Percentiles rank a stretch among this genome's conserved stretches.
These are phyloP conservation scores for Macroglossus sobrinus DNA, from an alignment of 2,113 vertebrate species.

Conservation along the genomic window DNA sequence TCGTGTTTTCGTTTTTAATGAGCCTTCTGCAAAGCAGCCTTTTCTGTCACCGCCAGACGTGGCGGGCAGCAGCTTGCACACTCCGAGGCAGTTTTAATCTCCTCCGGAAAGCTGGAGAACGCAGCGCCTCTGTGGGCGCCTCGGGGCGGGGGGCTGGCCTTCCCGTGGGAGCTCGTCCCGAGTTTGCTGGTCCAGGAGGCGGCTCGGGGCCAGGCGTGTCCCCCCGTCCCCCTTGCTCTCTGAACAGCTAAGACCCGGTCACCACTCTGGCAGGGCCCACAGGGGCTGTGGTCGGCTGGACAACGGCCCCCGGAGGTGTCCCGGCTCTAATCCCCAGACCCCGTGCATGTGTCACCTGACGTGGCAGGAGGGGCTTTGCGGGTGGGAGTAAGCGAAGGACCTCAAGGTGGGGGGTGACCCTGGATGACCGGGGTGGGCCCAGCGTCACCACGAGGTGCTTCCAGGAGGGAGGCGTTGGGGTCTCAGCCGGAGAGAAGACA, in stretches of 20 bases:
- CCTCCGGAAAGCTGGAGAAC: slow-evolving; percentile 45
- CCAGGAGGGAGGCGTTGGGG: not conserved
- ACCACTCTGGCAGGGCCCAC: not conserved
- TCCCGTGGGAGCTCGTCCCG: not conserved
- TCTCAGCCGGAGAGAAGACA: not conserved
- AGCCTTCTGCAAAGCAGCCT: slow-evolving; percentile 66
- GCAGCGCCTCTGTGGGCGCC: not conserved
- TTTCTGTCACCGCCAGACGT: slow-evolving; percentile 66
- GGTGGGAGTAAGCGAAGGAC: too few relatives aligned
- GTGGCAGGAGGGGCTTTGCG: not conserved
- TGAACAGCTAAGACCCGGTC: rapidly evolving
- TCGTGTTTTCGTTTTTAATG: slow-evolving; percentile 79
- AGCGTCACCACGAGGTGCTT: not conserved
- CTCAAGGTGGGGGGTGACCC: too few relatives aligned
- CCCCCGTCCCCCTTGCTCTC: too few relatives aligned
- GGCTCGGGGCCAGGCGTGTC: not conserved
- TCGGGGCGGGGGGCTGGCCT: not conserved
- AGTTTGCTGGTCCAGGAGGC: not conserved
- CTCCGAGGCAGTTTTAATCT: slow-evolving; percentile 43
- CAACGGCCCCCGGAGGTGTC: not conserved
- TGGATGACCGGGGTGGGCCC: not conserved
- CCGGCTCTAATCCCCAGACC: too few relatives aligned
- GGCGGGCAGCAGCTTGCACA: not conserved
- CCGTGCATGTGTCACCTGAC: not conserved
- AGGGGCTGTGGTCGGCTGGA: not conserved